A percentile compares a stretch with the other conserved stretches of the same genome.
phyloP scores from a whole-genome alignment of 2,113 vertebrate species.

The Corythaixoides concolor region DNA sequence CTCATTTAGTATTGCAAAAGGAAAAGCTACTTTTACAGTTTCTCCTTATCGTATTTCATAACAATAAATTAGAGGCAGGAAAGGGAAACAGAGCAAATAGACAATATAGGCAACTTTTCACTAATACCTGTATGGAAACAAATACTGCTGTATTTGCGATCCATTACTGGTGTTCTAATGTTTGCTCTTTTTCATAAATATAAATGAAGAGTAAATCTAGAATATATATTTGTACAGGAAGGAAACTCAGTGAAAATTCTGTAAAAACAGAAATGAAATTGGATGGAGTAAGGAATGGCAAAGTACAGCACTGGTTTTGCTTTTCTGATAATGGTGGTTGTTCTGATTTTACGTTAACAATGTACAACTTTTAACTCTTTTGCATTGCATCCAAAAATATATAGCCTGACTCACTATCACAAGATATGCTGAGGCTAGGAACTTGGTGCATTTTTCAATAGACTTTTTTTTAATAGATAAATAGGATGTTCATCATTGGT shows the following conservation, averaged over 20 bases:
- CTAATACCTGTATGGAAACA: not conserved
- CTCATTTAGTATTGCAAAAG: not conserved
- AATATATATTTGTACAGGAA: not conserved
- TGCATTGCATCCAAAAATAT: not conserved
- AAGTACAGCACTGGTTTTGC: not conserved
- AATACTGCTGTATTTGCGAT: not conserved
- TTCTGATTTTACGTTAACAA: not conserved
- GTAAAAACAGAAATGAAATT: not conserved
- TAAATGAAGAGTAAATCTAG: not conserved
- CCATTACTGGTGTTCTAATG: not conserved
- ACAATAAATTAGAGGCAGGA: not conserved
- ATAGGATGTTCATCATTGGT: not conserved
- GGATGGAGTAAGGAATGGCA: not conserved
- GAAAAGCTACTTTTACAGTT: not conserved
- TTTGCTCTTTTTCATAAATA: not conserved
- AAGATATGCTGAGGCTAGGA: not conserved
- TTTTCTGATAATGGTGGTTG: not conserved
- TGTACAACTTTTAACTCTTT: not conserved
- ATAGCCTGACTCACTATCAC: not conserved
- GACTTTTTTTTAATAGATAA: not conserved
- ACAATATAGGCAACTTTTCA: not conserved
- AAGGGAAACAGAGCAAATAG: not conserved
- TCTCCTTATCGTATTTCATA: not conserved
- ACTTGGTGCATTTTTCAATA: not conserved
- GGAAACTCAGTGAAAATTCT: not conserved